phyloP scores from a whole-genome alignment of 2,888 invertebrate genomes.

The Chaetoderma sp. region DNA sequence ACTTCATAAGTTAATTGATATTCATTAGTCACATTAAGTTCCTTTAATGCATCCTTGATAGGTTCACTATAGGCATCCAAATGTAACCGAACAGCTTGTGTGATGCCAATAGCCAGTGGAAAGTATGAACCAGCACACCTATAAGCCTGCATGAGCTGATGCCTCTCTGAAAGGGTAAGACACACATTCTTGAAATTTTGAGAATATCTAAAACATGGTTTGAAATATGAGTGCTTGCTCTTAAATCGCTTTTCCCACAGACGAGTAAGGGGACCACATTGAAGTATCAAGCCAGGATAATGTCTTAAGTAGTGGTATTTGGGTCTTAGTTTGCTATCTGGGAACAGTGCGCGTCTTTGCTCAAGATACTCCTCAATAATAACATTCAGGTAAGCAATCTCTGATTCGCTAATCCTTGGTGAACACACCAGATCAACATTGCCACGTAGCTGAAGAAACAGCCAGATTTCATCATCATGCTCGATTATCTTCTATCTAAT shows the following conservation, averaged over 20 bases:
- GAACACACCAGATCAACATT: background rate
- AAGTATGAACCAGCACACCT: conserved; percentile 4
- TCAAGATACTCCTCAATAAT: background rate
- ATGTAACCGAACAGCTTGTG: background rate
- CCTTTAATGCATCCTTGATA: no score
- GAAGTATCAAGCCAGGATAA: conserved; percentile 2
- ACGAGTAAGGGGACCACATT: conserved; percentile 5
- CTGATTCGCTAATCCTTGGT: background rate
- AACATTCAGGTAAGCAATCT: background rate
- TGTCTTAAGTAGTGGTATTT: conserved; percentile 3
- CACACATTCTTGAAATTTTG: conserved; percentile 16
- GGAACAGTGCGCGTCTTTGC: background rate
- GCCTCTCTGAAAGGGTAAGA: background rate
- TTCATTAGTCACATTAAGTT: no score
- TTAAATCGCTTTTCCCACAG: conserved; percentile 6
- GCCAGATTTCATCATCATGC: background rate
- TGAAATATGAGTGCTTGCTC: conserved; percentile 12
- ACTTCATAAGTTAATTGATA: no score
- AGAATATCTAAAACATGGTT: conserved; percentile 2
- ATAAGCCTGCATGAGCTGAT: conserved; percentile 10
- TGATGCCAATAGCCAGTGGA: background rate
- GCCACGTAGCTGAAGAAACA: background rate
- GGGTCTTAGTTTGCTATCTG: conserved; percentile 3
- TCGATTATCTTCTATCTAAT: background rate
- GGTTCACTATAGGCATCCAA: background rate